Base-by-base conservation (phyloP, 92 coral and sea anemone species). In the Epizoanthus fatuus region DNA sequence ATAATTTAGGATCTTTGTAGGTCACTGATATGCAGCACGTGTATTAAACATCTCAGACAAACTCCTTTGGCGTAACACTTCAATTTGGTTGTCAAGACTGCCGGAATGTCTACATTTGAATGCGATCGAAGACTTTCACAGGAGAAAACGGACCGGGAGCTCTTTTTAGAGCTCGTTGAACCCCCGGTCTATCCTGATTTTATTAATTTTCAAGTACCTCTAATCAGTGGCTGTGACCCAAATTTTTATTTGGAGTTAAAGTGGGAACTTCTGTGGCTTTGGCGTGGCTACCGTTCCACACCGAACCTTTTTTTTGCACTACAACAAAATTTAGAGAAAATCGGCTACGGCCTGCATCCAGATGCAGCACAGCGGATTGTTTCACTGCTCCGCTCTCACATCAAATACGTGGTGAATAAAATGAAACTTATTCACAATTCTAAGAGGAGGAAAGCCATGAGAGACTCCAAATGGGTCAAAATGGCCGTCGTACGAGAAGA, bases 231-330 rank as follows among this genome's bases (percentile, higher is more conserved):
- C 17, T 39, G 44, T 29, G 49, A 44, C 52, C 19, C 7, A 1
- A n/a, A 15, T 69, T 69, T 69, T 39, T 39, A 16, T 39, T n/a
- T 44, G 20, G 55, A 69, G 32, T 51, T 69, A 11, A 69, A 69
- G 14, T 51, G 75, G 54, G 75, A 69, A 25, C 38, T 69, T 13
- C 9, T 69, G 75, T 69, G 75, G 75, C 75, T 70, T 70, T 70
- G 75, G 75, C 17, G 22, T 16, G 54, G 11, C 54, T 10, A 39
- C 39, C 15, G 54, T 42, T 70, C 57, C 37, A 70, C 32, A 70
- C 13, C 53, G 12, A 35, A 38, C 4, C 20, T 70, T 40, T 70
- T 70, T n/a, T 53, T 17, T n/a, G 56, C 56, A 19, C 75, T 44
- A 12, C 56, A 42, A 32, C 32, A 13, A 70, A 45, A 70, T 42